Evolutionary conservation across 2,888 invertebrate genomes (phyloP).

Genomic region (Arge pagana): DNA sequence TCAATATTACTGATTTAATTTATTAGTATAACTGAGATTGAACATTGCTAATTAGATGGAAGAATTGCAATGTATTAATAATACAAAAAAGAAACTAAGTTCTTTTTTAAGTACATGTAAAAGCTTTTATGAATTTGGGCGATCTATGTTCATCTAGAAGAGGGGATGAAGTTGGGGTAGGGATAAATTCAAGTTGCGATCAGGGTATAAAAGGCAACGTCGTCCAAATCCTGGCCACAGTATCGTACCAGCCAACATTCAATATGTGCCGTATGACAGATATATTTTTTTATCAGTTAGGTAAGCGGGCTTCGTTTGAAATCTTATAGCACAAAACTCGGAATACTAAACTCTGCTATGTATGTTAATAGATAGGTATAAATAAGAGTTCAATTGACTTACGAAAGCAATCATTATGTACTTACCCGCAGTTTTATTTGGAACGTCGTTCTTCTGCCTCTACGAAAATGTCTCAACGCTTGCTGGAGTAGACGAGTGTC

Average conservation of each 20-base stretch:
- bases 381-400: conserved; percentile 19
- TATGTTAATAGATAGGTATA: conserved; percentile 16
- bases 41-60: too few species aligned
- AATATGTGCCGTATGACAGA: conserved; percentile 32
- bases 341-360: not conserved
- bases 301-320: too few species aligned
- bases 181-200: conserved; percentile 36
- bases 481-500: conserved; percentile 74
- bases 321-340: too few species aligned
- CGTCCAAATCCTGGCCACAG: conserved; percentile 31
- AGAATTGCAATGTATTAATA: too few species aligned
- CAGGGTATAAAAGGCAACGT: conserved; percentile 41
- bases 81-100: too few species aligned
- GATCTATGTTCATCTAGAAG: too few species aligned
- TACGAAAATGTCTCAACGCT: conserved; percentile 46
- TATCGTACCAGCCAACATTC: conserved; percentile 28
- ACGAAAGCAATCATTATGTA: too few species aligned
- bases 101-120: too few species aligned
- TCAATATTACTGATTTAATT: too few species aligned
- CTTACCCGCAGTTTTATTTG: conserved; percentile 39
- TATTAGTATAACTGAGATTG: too few species aligned
- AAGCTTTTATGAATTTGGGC: too few species aligned
- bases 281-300: conserved; percentile 30
- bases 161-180: conserved; percentile 25
- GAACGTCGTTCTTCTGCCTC: conserved; percentile 37